Base-by-base conservation (phyloP, 2,797 vertebrate genomes). In the Enteromius treurensis region DNA sequence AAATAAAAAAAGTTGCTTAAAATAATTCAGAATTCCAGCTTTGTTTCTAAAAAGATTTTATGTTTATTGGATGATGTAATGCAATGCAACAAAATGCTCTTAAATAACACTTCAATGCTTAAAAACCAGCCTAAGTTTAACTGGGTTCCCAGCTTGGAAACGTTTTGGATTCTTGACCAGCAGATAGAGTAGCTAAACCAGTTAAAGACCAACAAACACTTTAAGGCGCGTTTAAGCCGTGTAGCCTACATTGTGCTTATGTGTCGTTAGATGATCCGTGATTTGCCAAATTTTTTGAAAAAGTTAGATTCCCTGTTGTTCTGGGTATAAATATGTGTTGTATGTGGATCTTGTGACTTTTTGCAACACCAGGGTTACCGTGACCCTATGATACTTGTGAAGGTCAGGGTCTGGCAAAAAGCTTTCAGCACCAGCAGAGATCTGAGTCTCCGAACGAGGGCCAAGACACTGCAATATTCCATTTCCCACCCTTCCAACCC, bases 381-480 rank as follows among this genome's bases (percentile, higher is more conserved):
- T 73, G 40, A 77, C 51, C 74, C 13, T 79, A 19, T 19, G 75
- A 65, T 51, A 62, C 34, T 49, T 62, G 65, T 73, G n/a, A 60
- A 68, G 23, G 69, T 58, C 45, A 55, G 68, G 21, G 32, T 64
- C 78, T 80, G 82, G 79, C 71, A 55, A 69, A 73, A 77, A 76
- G 55, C 65, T 80, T 85, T 85, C 19, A 77, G 47, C 74, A 73
- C 67, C 58, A 58, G 37, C 21, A 34, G 49, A 76, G 62, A 85
- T 85, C 75, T 70, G 53, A 77, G 67, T 67, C 64, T 47, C 58
- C 21, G 23, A 68, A 29, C 49, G n/a, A 34, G 55, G 69, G 34
- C 55, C 26, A 74, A 64, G 49, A 19, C 79, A 65, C 14, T 79
- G 60, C 55, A 40, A 73, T 74, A 67, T 80, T 85, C 80, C 53